Base-by-base conservation (phyloP, 1,140 invertebrate species). In the Drosophila pseudoananassae region DNA sequence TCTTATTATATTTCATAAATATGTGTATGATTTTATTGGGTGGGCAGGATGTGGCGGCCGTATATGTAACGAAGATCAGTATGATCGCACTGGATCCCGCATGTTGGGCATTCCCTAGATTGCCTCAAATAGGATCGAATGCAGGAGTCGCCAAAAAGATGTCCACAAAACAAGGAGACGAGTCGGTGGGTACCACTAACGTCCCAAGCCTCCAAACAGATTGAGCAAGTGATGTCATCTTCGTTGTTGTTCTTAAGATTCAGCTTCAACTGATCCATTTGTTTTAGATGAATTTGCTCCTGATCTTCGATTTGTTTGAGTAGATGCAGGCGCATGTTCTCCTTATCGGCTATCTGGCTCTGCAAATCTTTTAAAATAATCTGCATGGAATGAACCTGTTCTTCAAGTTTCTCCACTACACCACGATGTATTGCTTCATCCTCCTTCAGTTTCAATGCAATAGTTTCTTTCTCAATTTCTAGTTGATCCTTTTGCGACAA, bases 101-200 rank as follows among this genome's bases (percentile, higher is more conserved):
- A 60, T 20, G 23, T 51, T 4, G 57, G 57, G 8, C 57, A 60
- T 12, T 8, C 10, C 0, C 0, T 0, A 23, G 3, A 7, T 12
- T 6, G 20, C 4, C 1, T n/a, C 20, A 60, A 8, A 15, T 25
- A 38, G 8, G 14, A 9, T 25, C 10, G 15, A 8, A 51, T 15
- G 12, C 57, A 60, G 0, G 4, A n/a, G 23, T 51, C 47, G 0
- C 57, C 57, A 8, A 60, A 60, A 1, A 60, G 7, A 20, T 60
- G 57, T 5, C 57, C 57, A 27, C 57, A 60, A 25, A 8, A 8
- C 20, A 60, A 10, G 0, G 47, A 43, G 10, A 51, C 57, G 23
- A 60, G 12, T 2, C 57, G 36, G 38, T 60, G 47, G 17, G 0
- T 12, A 7, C 57, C 47, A 2, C 9, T 4, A 9, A 14, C 3